A percentile compares a stretch with the other conserved stretches of the same genome.
Evolutionary conservation across 2,113 vertebrate species (phyloP).

Genomic region (Geococcyx californianus): DNA sequence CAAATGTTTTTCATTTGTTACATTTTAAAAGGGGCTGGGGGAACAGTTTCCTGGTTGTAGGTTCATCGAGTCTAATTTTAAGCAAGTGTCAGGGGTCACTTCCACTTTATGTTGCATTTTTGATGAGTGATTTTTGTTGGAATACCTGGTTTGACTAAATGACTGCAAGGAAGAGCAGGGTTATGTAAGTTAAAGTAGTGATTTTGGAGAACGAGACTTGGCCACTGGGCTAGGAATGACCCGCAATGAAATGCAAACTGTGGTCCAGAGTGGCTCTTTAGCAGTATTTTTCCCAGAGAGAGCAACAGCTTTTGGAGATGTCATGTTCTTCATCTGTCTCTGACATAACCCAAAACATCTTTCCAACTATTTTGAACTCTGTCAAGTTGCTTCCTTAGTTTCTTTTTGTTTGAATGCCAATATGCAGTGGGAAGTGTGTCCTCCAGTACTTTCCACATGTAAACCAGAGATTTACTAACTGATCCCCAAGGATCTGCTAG

Average conservation of each 20-base stretch:
- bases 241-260: background rate
- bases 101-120: conserved; percentile 54
- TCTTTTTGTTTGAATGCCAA: background rate
- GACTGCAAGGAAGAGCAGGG: background rate
- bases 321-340: background rate
- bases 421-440: fast-evolving
- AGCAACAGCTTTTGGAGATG: background rate
- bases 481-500: background rate
- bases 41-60: conserved; percentile 36
- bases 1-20: conserved; percentile 71
- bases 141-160: background rate
- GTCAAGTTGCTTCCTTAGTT: background rate
- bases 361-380: background rate
- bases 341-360: background rate
- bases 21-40: background rate
- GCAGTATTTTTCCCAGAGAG: background rate
- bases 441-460: background rate
- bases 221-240: background rate
- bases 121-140: conserved; percentile 1
- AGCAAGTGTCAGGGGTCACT: conserved; percentile 46
- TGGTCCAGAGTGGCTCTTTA: background rate
- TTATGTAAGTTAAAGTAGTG: fast-evolving
- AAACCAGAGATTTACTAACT: background rate
- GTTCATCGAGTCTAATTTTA: conserved; percentile 42
- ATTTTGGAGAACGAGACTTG: background rate